Evolutionary conservation across 1,140 invertebrate genomes (phyloP), one percentile per base, ranked within the genome.

Genomic region (Bombus affinis): DNA sequence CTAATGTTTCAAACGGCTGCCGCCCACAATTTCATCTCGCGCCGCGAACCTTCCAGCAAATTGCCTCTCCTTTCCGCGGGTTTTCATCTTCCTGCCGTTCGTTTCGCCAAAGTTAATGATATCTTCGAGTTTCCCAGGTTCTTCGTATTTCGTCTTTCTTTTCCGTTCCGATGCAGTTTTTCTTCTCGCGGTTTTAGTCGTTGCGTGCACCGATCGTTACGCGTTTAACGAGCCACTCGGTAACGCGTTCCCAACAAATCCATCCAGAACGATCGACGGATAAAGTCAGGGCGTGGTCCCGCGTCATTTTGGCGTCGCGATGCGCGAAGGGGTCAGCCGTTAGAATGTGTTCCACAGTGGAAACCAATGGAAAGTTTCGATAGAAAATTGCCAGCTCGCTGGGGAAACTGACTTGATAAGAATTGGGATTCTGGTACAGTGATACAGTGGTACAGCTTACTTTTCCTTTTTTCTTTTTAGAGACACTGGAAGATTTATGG

Each of bases 211-310:
- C 68, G 37, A 68, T 32, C 25, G 65, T 84, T 68, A 44, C 70
- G 53, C 22, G 65, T 57, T 62, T 77, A 81, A 89, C 81, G 59
- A 79, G 68, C 53, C 76, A 74, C 80, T 83, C 74, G 62, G 83
- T 86, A 86, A 86, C 88, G 35, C 62, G 68, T 88, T 82, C 81
- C 84, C 80, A 83, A 83, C 74, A 76, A 73, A 89, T 89, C 65
- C 62, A 79, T 71, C 39, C 84, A 70, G 81, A 86, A 88, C 85
- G 88, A 78, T 89, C 70, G 53, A 53, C 68, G 75, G 86, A 90
- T 87, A 87, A 87, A 75, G 47, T 25, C 32, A 59, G 18, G 88
- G 89, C 86, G 89, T 87, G 88, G 82, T 87, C 18, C 74, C 78
- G 47, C 47, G 86, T 79, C 78, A 89, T 87, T 68, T 90, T 87